Percentiles rank a stretch among this genome's conserved stretches.
phyloP scores from a whole-genome alignment of 1,140 invertebrate species.

The Ganaspis sp. region DNA sequence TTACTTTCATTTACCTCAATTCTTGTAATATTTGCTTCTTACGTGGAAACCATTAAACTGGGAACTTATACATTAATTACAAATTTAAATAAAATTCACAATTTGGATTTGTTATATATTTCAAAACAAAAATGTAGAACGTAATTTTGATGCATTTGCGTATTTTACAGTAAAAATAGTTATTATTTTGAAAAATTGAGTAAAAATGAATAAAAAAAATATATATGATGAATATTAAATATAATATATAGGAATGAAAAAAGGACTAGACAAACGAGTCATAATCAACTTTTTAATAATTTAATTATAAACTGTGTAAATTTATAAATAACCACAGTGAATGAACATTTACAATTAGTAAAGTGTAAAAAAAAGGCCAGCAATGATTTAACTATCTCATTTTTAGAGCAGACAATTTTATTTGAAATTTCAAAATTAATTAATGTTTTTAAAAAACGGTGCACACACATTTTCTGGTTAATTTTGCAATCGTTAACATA shows the following conservation, averaged over 20 bases:
- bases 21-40: too few species aligned
- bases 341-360: conserved; percentile 14
- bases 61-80: too few species aligned
- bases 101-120: too few species aligned
- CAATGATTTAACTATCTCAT: background rate
- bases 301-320: conserved; percentile 31
- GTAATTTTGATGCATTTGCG: too few species aligned
- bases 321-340: conserved; percentile 31
- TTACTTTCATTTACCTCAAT: background rate
- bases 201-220: background rate
- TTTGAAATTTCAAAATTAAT: background rate
- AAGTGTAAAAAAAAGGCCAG: background rate
- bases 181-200: too few species aligned
- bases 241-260: background rate
- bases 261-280: background rate
- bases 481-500: background rate
- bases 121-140: too few species aligned
- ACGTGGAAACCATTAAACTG: too few species aligned
- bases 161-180: too few species aligned
- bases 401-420: conserved; percentile 2
- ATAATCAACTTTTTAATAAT: background rate
- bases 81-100: too few species aligned
- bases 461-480: background rate
- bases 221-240: background rate
- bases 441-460: background rate